These are phyloP conservation scores for Microcebus ravelobensis DNA, from an alignment of 2,113 vertebrate species.

Conservation along the genomic window DNA sequence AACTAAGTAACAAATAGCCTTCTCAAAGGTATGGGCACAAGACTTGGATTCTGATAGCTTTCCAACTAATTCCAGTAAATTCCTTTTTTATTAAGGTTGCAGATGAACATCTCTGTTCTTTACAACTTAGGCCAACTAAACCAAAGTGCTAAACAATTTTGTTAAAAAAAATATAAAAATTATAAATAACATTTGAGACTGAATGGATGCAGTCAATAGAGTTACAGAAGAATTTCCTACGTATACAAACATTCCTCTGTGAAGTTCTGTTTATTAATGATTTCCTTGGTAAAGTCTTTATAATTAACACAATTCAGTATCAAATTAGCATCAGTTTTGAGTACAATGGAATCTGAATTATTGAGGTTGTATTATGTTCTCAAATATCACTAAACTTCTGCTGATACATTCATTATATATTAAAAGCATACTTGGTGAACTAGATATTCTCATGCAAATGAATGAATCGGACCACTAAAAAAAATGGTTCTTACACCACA, in stretches of 20 bases:
- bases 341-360: not conserved
- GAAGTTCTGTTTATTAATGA: not conserved
- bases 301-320: not conserved
- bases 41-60: not conserved
- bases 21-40: not conserved
- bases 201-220: not conserved
- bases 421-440: not conserved
- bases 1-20: slow-evolving; percentile 12
- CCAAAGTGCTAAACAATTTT: not conserved
- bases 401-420: not conserved
- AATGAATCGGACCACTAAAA: not conserved
- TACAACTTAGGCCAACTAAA: not conserved
- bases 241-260: not conserved
- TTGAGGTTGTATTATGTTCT: slow-evolving; percentile 18
- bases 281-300: not conserved
- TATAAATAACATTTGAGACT: not conserved
- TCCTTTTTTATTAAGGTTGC: not conserved
- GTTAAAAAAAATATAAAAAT: not conserved
- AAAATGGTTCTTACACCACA: not conserved
- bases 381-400: not conserved
- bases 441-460: not conserved
- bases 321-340: slow-evolving; percentile 21
- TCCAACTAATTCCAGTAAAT: not conserved
- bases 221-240: not conserved
- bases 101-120: not conserved